Evolutionary conservation across 2,797 vertebrate species (phyloP), one percentile per base, ranked within the genome.

Genomic region (Periophthalmus magnuspinnatus): DNA sequence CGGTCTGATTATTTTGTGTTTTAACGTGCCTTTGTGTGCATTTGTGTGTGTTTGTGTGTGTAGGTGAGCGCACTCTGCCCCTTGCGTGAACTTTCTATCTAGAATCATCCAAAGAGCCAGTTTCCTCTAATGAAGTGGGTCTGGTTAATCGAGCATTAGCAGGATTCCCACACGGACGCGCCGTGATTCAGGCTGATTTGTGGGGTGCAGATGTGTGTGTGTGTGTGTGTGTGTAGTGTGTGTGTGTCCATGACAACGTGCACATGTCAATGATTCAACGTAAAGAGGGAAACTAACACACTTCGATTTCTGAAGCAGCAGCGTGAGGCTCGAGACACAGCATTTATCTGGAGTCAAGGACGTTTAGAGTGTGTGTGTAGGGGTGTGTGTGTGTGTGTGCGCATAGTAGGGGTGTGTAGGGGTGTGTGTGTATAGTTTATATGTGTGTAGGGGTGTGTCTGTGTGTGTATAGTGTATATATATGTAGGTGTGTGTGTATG

Each of bases 291-390:
- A 78, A 89, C 82, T 88, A 90, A 91, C 71, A 60, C 80, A 77
- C 90, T 92, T 92, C 17, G 89, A 93, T 93, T 92, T 88, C 89
- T 87, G 78, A 69, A 81, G 83, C 83, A 86, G 85, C 84, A 85
- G 81, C 77, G 75, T 84, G 81, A 77, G 78, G 80, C 72, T 68
- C 22, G n/a, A 79, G 81, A 78, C 82, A 68, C 50, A 24, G 77
- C 80, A 73, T 78, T 5, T 79, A 77, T 70, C 13, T 34, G 24
- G 54, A 71, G 84, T 89, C 87, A 84, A 91, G 88, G 90, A 83
- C 84, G 36, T 68, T 19, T 10, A 28, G 61, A 1, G n/a, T 70
- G 75, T 82, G 79, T 81, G 16, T 17, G 47, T 19, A 5, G 16
- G 5, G 48, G 47, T 48, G 47, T 5, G 17, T 19, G 14, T 50